Evolutionary conservation across 2,888 invertebrate species (phyloP).

Genomic region (Mythimna albipuncta): DNA sequence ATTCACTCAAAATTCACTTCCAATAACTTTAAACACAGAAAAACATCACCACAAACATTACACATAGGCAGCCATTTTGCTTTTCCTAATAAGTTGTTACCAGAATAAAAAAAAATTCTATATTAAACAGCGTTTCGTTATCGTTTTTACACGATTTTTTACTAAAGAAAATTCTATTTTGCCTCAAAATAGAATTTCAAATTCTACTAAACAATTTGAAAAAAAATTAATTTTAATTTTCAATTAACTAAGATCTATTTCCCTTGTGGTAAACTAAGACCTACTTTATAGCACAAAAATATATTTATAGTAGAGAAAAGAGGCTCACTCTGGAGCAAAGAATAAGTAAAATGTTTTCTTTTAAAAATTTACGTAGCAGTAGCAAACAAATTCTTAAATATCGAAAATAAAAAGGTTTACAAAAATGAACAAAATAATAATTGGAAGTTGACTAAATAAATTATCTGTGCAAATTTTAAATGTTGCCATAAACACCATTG

Average conservation of each 20-base stretch:
- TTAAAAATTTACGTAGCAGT: background rate
- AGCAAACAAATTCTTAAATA: background rate
- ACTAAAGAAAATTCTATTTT: no score
- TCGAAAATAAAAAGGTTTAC: background rate
- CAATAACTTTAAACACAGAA: conserved; percentile 77
- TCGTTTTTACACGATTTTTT: no score
- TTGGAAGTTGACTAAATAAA: background rate
- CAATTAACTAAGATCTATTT: no score
- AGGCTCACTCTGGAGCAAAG: no score
- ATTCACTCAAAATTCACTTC: conserved; percentile 73
- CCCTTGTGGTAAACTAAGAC: no score
- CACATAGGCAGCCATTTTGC: conserved; percentile 84
- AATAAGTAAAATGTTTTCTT: no score
- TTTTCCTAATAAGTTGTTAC: conserved; percentile 54
- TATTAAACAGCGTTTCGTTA: no score
- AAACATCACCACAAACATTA: conserved; percentile 85
- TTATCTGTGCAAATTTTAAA: conserved; percentile 56
- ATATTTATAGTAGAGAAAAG: no score
- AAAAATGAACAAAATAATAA: background rate
- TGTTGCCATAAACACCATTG: conserved; percentile 74
- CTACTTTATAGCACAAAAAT: no score
- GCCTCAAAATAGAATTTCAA: no score
- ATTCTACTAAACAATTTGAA: no score
- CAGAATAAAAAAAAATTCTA: conserved; percentile 8
- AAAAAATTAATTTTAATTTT: no score